Evolutionary conservation across 2,797 vertebrate genomes (phyloP).

Genomic region (Anguilla marmorata): DNA sequence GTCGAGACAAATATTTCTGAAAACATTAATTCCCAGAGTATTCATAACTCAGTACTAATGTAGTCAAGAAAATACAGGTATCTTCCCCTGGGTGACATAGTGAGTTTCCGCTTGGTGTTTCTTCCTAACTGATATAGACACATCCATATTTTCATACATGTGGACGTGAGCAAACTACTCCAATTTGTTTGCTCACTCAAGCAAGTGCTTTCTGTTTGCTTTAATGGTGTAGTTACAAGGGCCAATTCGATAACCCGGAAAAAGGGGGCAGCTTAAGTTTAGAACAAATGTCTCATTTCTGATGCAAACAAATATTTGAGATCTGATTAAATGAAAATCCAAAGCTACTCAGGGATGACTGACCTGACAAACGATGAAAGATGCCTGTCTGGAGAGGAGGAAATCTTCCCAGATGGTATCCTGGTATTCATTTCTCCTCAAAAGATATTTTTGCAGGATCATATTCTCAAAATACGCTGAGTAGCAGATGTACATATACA

Average conservation of each 20-base stretch:
- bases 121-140: background rate
- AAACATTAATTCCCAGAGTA: too few relatives aligned
- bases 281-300: constrained; percentile 41
- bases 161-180: constrained; percentile 27
- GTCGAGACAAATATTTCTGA: too few relatives aligned
- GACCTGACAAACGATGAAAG: background rate
- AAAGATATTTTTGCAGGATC: background rate
- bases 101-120: background rate
- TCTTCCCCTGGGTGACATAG: background rate
- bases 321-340: constrained; percentile 32
- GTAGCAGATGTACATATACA: background rate
- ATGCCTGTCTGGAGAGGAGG: background rate
- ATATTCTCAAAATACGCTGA: background rate
- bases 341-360: constrained; percentile 26
- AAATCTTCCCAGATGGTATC: background rate
- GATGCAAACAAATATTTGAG: constrained; percentile 49
- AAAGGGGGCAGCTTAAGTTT: constrained; percentile 33
- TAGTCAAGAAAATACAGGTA: background rate
- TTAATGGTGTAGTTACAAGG: constrained; percentile 38
- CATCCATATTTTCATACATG: constrained; percentile 7
- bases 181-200: constrained; percentile 20
- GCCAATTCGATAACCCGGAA: constrained; percentile 36
- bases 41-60: too few relatives aligned
- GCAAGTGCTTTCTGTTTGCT: constrained; percentile 35
- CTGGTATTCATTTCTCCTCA: constrained; percentile 6